Evolutionary conservation across 1,140 invertebrate species (phyloP), one percentile per base, ranked within the genome.

Genomic region (Ostrea denselamellosa): DNA sequence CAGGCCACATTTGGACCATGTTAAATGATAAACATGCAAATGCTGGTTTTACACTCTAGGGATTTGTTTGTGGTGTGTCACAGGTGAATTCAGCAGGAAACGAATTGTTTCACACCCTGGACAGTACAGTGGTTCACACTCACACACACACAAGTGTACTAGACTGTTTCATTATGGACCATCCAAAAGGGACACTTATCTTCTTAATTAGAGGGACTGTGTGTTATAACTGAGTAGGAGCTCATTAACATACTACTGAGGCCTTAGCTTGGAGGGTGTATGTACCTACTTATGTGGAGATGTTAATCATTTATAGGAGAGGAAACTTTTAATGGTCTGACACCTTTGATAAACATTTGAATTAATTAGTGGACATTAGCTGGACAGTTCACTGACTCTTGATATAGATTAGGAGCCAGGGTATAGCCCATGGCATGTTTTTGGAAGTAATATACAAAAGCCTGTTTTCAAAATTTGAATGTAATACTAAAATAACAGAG

Each of bases 1-100:
- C 68, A 28, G 68, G 68, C 68, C 68, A 25, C 25, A 25, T 77
- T 77, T 77, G 28, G 68, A 77, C 68, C 68, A 77, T 17, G 22
- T 77, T 34, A 28, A 77, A 28, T 77, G 68, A 77, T 77, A 77
- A 77, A 34, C 68, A 77, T 77, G 68, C 68, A 77, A 77, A 77
- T 77, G 34, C 34, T 34, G 68, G 68, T 77, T 77, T n/a, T 77
- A 77, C 68, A 77, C 14, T 12, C 68, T 14, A 10, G 25, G 68
- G 28, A 19, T 62, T 19, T 62, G 56, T 77, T 77, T 77, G 28
- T 77, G 12, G 12, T 25, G 68, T 77, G 68, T 44, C 68, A 34
- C 68, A 77, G 68, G 68, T 77, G 68, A 77, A 77, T 77, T 77
- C 22, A 12, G 12, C 68, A 34, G 22, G 68, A 25, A 25, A 77